Conservation (phyloP, 1,140 invertebrate species). For the Lethocerus indicus region DNA sequence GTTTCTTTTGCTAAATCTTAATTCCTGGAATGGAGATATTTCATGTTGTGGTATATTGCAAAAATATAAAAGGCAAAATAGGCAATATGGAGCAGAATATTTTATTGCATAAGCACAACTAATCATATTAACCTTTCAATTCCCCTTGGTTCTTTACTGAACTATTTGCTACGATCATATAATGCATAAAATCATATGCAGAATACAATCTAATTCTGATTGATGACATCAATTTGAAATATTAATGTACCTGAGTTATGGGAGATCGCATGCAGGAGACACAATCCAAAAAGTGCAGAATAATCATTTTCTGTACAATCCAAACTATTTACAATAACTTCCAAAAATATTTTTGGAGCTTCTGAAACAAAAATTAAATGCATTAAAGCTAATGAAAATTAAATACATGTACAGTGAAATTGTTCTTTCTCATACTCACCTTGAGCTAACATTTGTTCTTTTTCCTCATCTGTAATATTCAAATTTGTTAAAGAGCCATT, state of each 20-base stretch:
- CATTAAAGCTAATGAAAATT: background rate
- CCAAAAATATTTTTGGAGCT: slow-evolving; percentile 48
- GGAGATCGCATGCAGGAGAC: slow-evolving; percentile 82
- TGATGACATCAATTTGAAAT: too few species aligned
- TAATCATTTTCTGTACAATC: slow-evolving; percentile 89
- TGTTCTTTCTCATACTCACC: slow-evolving; percentile 6
- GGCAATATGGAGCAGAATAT: too few species aligned
- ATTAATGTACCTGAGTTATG: slow-evolving; percentile 68
- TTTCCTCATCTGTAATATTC: slow-evolving; percentile 90
- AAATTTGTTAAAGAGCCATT: slow-evolving; percentile 19
- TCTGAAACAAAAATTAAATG: slow-evolving; percentile 8
- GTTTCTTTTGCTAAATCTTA: too few species aligned
- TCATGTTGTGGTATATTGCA: too few species aligned
- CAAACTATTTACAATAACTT: slow-evolving; percentile 68
- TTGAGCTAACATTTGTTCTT: slow-evolving; percentile 46
- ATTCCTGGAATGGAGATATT: too few species aligned
- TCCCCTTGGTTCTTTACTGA: too few species aligned
- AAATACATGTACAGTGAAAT: background rate
- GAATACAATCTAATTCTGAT: too few species aligned
- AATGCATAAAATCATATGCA: too few species aligned
- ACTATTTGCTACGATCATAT: too few species aligned
- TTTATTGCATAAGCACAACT: too few species aligned
- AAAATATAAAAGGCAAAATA: too few species aligned
- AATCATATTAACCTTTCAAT: too few species aligned
- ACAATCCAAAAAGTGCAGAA: slow-evolving; percentile 75